These are phyloP conservation scores for Streptopelia turtur DNA, from an alignment of 2,797 vertebrate species.

Conservation along the genomic window DNA sequence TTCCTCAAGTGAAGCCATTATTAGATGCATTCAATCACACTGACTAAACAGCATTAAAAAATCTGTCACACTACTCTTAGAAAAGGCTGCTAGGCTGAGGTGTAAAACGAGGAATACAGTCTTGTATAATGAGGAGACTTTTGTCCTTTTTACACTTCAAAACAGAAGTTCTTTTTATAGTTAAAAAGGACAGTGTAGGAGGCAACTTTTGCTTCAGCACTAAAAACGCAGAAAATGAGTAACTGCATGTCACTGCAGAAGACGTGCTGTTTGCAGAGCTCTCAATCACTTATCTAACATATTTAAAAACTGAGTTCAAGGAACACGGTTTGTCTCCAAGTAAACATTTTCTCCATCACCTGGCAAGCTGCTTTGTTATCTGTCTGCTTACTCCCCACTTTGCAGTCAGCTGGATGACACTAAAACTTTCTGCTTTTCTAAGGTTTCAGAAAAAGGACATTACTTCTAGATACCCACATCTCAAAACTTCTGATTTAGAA, in stretches of 20 bases:
- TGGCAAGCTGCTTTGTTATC: not conserved
- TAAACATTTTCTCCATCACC: not conserved
- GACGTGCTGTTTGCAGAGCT: not conserved
- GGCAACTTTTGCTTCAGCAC: conserved; percentile 50
- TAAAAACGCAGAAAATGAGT: not conserved
- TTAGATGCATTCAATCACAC: conserved; percentile 45
- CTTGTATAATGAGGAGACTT: conserved; percentile 17
- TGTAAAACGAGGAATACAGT: conserved; percentile 31
- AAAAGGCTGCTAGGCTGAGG: conserved; percentile 33
- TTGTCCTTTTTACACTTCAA: conserved; percentile 43
- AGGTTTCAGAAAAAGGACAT: conserved; percentile 41
- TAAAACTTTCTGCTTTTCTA: conserved; percentile 34
- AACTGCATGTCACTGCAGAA: conserved; percentile 10
- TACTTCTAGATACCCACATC: conserved; percentile 33
- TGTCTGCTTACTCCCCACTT: not conserved
- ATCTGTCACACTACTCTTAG: conserved; percentile 8
- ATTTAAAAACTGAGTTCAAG: conserved; percentile 30
- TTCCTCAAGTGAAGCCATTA: conserved; percentile 26
- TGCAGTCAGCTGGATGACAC: conserved; percentile 13
- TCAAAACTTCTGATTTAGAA: conserved; percentile 44
- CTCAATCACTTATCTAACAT: conserved; percentile 1
- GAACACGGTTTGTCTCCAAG: conserved; percentile 7
- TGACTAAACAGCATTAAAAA: conserved; percentile 32
- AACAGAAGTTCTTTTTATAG: conserved; percentile 43
- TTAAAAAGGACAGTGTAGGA: conserved; percentile 54